Evolutionary conservation across 2,113 vertebrate species (phyloP).

Genomic region (Calonectris borealis): DNA sequence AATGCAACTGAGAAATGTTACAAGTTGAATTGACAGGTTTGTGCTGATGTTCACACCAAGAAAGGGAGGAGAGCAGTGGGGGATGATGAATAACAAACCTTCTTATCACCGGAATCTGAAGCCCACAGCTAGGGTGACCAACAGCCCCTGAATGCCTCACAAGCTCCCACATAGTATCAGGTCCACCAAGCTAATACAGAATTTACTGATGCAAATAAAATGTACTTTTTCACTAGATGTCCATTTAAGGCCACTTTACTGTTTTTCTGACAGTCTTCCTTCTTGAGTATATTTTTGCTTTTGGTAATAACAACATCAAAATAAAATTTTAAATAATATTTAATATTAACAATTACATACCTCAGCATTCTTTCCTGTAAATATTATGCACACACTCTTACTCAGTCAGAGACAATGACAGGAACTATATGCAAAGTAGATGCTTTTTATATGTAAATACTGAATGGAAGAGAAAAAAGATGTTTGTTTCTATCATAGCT

Average conservation of each 20-base stretch:
- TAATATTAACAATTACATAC: background rate
- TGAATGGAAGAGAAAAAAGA: background rate
- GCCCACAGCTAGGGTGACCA: background rate
- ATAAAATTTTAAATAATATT: background rate
- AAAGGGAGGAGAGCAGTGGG: background rate
- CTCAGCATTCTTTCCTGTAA: background rate
- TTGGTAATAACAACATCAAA: background rate
- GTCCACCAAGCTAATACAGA: background rate
- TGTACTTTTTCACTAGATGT: background rate
- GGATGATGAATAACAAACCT: background rate
- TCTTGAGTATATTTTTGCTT: background rate
- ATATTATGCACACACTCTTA: background rate
- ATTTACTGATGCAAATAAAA: background rate
- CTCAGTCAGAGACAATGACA: background rate
- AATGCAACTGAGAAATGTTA: background rate
- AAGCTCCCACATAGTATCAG: background rate
- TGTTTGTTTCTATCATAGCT: background rate
- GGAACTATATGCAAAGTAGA: background rate
- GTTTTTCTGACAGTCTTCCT: background rate
- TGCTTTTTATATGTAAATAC: background rate
- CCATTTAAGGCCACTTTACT: background rate
- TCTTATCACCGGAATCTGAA: background rate
- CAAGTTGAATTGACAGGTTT: background rate
- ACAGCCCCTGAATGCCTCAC: background rate
- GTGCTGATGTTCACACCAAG: background rate